Evolutionary conservation across 2,888 invertebrate genomes (phyloP), one percentile per base, ranked within the genome.

Genomic region (Hyposoter didymator): DNA sequence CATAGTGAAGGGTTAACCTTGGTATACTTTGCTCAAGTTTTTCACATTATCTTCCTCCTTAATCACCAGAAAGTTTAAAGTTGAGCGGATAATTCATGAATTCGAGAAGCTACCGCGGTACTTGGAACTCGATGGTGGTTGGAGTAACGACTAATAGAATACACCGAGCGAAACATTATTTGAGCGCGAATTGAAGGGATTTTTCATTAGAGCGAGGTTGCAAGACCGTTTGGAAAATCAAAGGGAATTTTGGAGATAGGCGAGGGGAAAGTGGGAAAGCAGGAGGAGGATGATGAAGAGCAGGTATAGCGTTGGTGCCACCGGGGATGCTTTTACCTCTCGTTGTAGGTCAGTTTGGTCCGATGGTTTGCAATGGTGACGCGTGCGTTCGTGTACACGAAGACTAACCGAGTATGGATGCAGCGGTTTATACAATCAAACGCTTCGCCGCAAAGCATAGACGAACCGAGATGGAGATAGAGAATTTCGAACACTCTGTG

Each of bases 261-360:
- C 73, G 72, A 62, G 43, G 80, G 45, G 49, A 55, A 55, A 66
- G 52, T 28, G 59, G 28, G 14, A 4, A 12, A 47, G 47, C 7
- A 28, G 10, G 28, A 59, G 59, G 28, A 28, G 59, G 28, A 28
- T 28, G 59, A 28, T 59, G 28, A 28, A 59, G 59, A 55, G n/a
- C n/a, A n/a, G 55, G 55, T 55, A 35, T 35, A 28, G 22, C n/a
- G 55, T 4, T 55, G 22, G 14, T 28, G 28, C 14, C 59, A 28
- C 28, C 12, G 28, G 28, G 22, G 28, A 59, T 59, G 59, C 59
- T 59, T 59, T 59, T 59, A 59, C 59, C 62, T n/a, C 52, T 32
- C n/a, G 69, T 28, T 78, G 28, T 78, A 55, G 69, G 67, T 78
- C 43, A 69, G 59, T 73, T 70, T 70, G 59, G 78, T 83, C 67